Evolutionary conservation across 2,888 invertebrate genomes (phyloP), one percentile per base, ranked within the genome.

Genomic region (Drosophila sordidapex): DNA sequence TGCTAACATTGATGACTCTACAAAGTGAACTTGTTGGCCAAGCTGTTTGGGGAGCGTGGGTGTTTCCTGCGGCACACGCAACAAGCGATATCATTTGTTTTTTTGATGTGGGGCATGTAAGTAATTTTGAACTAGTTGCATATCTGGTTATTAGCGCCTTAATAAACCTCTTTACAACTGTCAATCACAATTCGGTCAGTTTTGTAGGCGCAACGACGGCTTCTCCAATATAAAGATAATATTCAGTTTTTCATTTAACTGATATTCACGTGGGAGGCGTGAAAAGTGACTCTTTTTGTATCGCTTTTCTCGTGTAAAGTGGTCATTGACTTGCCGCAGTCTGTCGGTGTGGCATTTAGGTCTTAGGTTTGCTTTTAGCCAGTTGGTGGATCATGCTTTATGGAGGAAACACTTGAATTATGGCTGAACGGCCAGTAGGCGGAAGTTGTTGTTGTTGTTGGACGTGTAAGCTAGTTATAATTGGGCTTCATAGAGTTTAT

Each of bases 91-190:
- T 25, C 70, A 82, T 73, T 73, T 66, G 33, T 25, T 21, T 46
- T 46, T 25, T 25, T 58, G 27, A 31, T 36, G 58, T 33, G 49
- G 18, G 10, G 18, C 10, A 29, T 51, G 31, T 27, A 25, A 49
- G 40, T 65, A 61, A 74, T 49, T 79, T 51, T 49, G 35, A 64
- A 40, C 51, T 66, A 56, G 76, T 72, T 74, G 70, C 83, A 79
- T 82, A 79, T 77, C 80, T 71, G 66, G 72, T 82, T 85, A 82
- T 87, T 85, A 81, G 81, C 70, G 70, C 76, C 65, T 79, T 84
- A 85, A 84, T 84, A 87, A 84, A 84, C 76, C 73, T 76, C 79
- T 85, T 84, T 85, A 73, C 69, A 68, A 74, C 83, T 81, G 83
- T 81, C 85, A 87, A 85, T 82, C 78, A 81, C 59, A 72, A 76